Percentiles rank a stretch among this genome's conserved stretches.
phyloP scores from a whole-genome alignment of 1,140 invertebrate genomes.

The Plutomurus gul region DNA sequence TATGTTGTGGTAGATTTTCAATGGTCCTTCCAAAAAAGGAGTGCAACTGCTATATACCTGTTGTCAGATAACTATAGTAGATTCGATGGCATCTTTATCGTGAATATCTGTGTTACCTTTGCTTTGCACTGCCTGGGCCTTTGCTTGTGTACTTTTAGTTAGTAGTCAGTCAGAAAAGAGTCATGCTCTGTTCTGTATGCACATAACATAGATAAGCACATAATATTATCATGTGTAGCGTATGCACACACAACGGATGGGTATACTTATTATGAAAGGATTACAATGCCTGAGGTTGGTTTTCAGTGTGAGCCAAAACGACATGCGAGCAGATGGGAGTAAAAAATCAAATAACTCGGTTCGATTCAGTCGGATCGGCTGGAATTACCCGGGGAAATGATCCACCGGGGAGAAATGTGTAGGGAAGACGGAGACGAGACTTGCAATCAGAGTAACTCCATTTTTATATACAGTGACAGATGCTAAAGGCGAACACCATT shows the following conservation, averaged over 20 bases:
- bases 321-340: constrained; percentile 3
- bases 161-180: not conserved
- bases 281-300: not conserved
- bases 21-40: constrained; percentile 24
- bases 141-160: not conserved
- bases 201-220: no score
- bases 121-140: not conserved
- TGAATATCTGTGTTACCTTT: not conserved
- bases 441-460: not conserved
- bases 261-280: not conserved
- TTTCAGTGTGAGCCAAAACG: not conserved
- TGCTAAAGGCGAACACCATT: not conserved
- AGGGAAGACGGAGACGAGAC: not conserved
- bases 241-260: no score
- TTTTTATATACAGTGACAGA: constrained; percentile 20
- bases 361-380: constrained; percentile 25
- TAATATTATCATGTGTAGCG: not conserved
- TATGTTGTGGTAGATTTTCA: constrained; percentile 15
- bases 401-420: constrained; percentile 11
- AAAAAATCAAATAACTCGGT: constrained; percentile 33
- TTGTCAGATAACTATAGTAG: constrained; percentile 9
- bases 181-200: no score
- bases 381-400: constrained; percentile 22
- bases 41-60: constrained; percentile 7
- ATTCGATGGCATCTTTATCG: constrained; percentile 6